phyloP scores from a whole-genome alignment of 2,888 invertebrate species.

The Chironomus riparius region DNA sequence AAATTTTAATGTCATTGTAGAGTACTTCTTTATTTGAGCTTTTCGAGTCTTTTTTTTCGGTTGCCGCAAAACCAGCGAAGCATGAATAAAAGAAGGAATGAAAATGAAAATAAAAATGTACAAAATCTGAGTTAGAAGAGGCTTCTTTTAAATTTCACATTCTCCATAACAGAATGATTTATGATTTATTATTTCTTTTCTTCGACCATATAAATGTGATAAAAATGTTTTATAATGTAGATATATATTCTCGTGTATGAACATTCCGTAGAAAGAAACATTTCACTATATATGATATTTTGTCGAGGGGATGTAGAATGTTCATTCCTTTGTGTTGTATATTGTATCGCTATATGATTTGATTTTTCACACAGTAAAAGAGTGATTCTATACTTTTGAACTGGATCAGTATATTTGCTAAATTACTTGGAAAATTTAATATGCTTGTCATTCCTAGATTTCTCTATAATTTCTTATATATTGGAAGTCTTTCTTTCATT shows the following conservation, averaged over 20 bases:
- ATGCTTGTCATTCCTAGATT: too few species aligned
- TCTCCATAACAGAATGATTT: conserved; percentile 17
- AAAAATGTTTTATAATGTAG: conserved; percentile 19
- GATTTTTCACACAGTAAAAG: not conserved
- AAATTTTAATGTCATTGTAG: conserved; percentile 18
- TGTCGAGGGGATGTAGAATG: not conserved
- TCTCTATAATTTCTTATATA: too few species aligned
- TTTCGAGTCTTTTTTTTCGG: not conserved
- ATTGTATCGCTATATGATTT: not conserved
- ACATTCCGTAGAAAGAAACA: not conserved
- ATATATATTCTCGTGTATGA: not conserved
- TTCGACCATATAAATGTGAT: conserved; percentile 22
- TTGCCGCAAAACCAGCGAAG: not conserved
- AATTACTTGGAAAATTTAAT: too few species aligned
- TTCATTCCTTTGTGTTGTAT: not conserved
- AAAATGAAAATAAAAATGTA: too few species aligned
- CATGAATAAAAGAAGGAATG: not conserved
- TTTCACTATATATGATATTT: not conserved
- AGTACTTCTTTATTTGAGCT: conserved; percentile 12
- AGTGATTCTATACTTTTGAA: too few species aligned
- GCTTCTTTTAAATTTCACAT: conserved; percentile 10
- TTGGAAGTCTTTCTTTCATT: not conserved
- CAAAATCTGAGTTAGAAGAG: not conserved
- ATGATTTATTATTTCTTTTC: conserved; percentile 19
- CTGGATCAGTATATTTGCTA: too few species aligned